Conservation (phyloP, 1,140 invertebrate species). For the Cydia fagiglandana region DNA sequence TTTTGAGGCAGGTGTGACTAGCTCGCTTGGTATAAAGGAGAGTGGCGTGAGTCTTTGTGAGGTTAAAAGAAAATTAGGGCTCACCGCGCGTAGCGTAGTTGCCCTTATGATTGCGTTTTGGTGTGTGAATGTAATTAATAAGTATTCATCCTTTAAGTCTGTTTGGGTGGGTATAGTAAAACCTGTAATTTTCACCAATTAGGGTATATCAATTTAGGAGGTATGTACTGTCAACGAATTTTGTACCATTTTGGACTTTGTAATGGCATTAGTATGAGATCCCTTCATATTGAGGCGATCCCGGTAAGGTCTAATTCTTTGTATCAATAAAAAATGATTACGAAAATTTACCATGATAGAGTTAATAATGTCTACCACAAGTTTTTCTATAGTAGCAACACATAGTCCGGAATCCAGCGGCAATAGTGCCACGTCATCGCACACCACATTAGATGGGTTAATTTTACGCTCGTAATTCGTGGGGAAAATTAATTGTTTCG, state of each 20-base stretch:
- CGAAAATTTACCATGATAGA: neutral
- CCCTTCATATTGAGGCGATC: no score
- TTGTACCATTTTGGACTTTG: no score
- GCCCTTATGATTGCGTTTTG: neutral
- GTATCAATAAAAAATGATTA: neutral
- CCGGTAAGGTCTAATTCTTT: no score
- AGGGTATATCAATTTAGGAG: no score
- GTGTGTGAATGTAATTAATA: conserved; percentile 16
- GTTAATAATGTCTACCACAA: neutral
- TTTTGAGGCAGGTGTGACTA: conserved; percentile 71
- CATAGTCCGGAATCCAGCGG: neutral
- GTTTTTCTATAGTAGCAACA: neutral
- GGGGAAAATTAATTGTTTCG: conserved; percentile 25
- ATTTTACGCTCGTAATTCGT: conserved; percentile 21
- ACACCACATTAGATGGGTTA: conserved; percentile 23
- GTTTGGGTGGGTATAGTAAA: no score
- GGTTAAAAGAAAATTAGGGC: conserved; percentile 46
- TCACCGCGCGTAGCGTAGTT: neutral
- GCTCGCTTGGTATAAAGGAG: conserved; percentile 51
- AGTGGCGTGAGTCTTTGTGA: conserved; percentile 56
- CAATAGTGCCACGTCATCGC: conserved; percentile 16
- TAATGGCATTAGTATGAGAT: no score
- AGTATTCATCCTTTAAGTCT: neutral
- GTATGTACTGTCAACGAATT: no score
- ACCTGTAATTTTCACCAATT: no score